Percentiles rank a stretch among this genome's conserved stretches.
Evolutionary conservation across 2,113 vertebrate species (phyloP).

Genomic region (Aegithalos caudatus): DNA sequence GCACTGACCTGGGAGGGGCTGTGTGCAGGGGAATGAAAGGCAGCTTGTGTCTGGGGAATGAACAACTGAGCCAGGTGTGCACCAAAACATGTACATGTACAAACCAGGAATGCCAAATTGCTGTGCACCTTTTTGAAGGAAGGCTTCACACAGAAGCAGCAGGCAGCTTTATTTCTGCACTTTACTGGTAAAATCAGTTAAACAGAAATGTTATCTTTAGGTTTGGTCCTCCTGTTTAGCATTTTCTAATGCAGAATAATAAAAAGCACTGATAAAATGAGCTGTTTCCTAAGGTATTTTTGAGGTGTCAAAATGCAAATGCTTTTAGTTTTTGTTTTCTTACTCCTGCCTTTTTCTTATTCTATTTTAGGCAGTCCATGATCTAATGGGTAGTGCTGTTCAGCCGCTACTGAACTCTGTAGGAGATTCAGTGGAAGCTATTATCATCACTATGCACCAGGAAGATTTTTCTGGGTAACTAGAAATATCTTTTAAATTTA

Average conservation of each 20-base stretch:
- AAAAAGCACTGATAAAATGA: not conserved
- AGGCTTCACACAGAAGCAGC: not conserved
- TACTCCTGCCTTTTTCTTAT: slow-evolving; percentile 25
- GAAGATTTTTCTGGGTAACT: slow-evolving; percentile 95
- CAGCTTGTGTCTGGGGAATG: not conserved
- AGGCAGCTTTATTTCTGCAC: not conserved
- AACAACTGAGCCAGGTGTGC: not conserved
- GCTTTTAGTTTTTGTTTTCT: slow-evolving; percentile 1
- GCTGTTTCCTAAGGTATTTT: not conserved
- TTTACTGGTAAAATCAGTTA: not conserved
- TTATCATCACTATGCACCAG: slow-evolving; percentile 96
- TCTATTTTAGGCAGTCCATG: slow-evolving; percentile 78
- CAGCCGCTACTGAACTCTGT: slow-evolving; percentile 92
- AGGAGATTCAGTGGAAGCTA: slow-evolving; percentile 92
- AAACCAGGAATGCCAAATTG: not conserved
- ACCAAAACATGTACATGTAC: not conserved
- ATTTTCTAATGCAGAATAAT: not conserved
- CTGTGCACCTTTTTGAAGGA: not conserved
- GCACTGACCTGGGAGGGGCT: not conserved
- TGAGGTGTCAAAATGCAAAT: not conserved
- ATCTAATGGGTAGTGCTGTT: slow-evolving; percentile 88
- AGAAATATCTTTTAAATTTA: not conserved
- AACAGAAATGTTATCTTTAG: not conserved
- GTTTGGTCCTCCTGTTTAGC: not conserved
- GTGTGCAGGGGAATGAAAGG: not conserved